Evolutionary conservation across 2,113 vertebrate genomes (phyloP), one percentile per base, ranked within the genome.

Genomic region (Heterotis niloticus): DNA sequence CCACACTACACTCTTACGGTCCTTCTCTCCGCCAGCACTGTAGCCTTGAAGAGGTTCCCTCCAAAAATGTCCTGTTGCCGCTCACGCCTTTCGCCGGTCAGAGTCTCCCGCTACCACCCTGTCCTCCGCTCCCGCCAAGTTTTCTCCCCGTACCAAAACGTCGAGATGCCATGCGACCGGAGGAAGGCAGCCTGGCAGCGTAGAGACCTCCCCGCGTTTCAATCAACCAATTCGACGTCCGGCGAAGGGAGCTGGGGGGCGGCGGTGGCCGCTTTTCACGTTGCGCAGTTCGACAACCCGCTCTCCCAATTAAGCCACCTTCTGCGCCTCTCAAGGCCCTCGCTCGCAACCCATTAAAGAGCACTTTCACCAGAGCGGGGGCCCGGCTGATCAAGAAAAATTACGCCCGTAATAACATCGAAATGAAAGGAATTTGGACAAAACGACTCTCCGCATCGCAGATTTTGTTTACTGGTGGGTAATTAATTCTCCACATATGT

Each of bases 401-500:
- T 95, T 94, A 96, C 95, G 94, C 92, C 91, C 89, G 91, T 91
- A 91, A 90, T 96, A 96, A 95, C 92, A 91, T 93, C 90, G 94
- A 95, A 95, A 94, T 88, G 86, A 92, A 94, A 95, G 93, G 93
- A 96, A 95, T 96, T 95, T 96, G 94, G 95, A 97, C 94, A 96
- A 98, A 98, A 96, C 94, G 94, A 93, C 92, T 95, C 94, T 95
- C 94, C 84, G 93, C 96, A 94, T 95, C 94, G 92, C 93, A 92
- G 95, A 94, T 94, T 98, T 96, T 97, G 97, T 99, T 98, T 98
- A 97, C 96, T 95, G 94, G 96, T 94, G 94, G 94, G 96, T 98
- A 99, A 99, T 98, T 98, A 98, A 99, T 98, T 98, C 94, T 94
- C 92, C 96, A 97, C 97, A 98, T 99, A 99, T 98, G 96, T 91